phyloP scores from a whole-genome alignment of 2,797 vertebrate species.

The Notamacropus eugenii region DNA sequence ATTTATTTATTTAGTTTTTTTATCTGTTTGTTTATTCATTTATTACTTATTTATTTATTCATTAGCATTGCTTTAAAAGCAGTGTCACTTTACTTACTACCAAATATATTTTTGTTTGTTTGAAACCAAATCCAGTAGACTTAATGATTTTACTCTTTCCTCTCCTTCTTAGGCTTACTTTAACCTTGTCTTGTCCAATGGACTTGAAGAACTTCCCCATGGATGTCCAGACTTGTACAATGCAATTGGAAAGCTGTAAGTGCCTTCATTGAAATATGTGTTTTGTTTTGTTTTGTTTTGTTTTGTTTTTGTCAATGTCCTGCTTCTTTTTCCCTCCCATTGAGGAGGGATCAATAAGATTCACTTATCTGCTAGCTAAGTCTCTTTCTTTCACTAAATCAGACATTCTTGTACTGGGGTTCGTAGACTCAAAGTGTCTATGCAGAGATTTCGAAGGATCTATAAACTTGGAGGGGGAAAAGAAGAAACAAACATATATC shows the following conservation, averaged over 20 bases:
- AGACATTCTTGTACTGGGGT: not conserved
- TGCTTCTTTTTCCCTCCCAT: slow-evolving; percentile 23
- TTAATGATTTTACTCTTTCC: slow-evolving; percentile 60
- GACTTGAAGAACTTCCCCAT: slow-evolving; percentile 99
- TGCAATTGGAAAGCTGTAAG: slow-evolving; percentile 99
- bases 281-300: slow-evolving; percentile 34
- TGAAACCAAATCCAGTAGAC: slow-evolving; percentile 32
- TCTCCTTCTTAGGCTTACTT: slow-evolving; percentile 90
- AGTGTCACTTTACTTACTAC: slow-evolving; percentile 31
- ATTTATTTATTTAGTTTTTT: too few species aligned
- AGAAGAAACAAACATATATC: not conserved
- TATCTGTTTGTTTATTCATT: too few species aligned
- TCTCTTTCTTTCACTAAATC: not conserved
- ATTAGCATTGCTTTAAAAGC: not conserved
- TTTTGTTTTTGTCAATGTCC: slow-evolving; percentile 2
- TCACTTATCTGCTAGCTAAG: slow-evolving; percentile 21
- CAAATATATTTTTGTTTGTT: slow-evolving; percentile 48
- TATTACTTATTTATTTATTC: too few species aligned
- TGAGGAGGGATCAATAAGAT: slow-evolving; percentile 15
- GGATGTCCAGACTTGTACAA: slow-evolving; percentile 99
- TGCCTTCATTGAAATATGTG: slow-evolving; percentile 55
- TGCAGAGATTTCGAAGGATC: not conserved
- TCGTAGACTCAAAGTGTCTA: not conserved
- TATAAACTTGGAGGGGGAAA: not conserved
- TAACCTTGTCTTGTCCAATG: slow-evolving; percentile 99